These are phyloP conservation scores for Tupaia tana DNA, from an alignment of 2,113 vertebrate genomes.

Conservation along the genomic window DNA sequence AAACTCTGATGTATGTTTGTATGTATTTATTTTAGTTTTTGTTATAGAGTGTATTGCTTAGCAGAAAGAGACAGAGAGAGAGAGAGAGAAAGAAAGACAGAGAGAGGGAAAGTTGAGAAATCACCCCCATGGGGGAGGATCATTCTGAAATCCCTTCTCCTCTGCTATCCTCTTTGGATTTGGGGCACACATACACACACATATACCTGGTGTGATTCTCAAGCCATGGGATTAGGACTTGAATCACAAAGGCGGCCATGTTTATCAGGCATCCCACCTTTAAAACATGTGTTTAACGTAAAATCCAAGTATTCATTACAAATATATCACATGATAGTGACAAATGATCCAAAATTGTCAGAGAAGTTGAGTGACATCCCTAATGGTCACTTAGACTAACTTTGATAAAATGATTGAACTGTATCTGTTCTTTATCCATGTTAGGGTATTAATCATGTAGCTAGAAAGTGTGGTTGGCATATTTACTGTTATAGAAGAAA, in stretches of 20 bases:
- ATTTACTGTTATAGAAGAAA: background rate
- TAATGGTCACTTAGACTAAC: background rate
- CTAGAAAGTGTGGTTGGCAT: background rate
- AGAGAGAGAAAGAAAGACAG: no score
- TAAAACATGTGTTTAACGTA: background rate
- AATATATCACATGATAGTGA: background rate
- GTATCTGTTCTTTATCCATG: background rate
- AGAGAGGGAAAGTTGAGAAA: no score
- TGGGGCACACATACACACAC: no score
- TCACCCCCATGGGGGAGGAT: no score
- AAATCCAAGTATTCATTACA: background rate
- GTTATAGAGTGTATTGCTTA: no score
- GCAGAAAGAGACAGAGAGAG: no score
- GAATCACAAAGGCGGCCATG: no score
- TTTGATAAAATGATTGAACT: background rate
- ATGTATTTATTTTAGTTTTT: no score
- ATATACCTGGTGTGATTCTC: no score
- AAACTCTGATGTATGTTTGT: background rate
- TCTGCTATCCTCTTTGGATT: no score
- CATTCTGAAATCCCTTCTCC: no score
- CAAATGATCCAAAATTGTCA: background rate
- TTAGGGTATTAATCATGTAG: background rate
- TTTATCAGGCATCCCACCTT: background rate
- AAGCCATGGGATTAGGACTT: no score
- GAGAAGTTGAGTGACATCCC: background rate